Evolutionary conservation across 2,797 vertebrate species (phyloP).

Genomic region (Clarias fuscus): DNA sequence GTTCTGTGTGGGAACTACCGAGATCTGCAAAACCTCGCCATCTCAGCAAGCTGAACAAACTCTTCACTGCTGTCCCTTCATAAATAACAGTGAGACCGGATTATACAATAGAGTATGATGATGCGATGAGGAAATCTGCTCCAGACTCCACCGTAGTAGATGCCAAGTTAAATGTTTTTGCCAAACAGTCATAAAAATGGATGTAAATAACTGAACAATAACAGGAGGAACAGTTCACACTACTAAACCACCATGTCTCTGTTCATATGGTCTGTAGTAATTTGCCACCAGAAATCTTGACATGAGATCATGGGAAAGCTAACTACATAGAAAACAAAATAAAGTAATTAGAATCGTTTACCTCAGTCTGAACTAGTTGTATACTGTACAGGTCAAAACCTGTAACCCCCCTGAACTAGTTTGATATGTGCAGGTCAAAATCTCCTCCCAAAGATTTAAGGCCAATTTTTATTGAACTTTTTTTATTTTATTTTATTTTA

Average conservation of each 20-base stretch:
- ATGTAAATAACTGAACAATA: neutral
- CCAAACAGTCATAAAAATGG: neutral
- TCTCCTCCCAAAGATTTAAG: too few relatives aligned
- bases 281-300: neutral
- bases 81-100: neutral
- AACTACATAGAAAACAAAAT: neutral
- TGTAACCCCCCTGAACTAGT: too few relatives aligned
- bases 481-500: too few relatives aligned
- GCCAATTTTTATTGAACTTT: neutral
- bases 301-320: neutral
- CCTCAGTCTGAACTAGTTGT: too few relatives aligned
- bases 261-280: neutral
- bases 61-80: neutral
- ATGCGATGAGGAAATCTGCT: neutral
- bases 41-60: neutral
- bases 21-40: neutral
- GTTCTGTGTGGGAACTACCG: neutral
- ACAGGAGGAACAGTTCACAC: neutral
- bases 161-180: neutral
- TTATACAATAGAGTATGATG: neutral
- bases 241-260: neutral
- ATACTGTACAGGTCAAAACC: too few relatives aligned
- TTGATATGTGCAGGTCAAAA: too few relatives aligned
- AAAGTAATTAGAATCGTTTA: neutral
- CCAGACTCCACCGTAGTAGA: neutral